Percentiles rank a stretch among this genome's conserved stretches.
Evolutionary conservation across 2,888 invertebrate genomes (phyloP).

Genomic region (Yponomeuta malinellus): DNA sequence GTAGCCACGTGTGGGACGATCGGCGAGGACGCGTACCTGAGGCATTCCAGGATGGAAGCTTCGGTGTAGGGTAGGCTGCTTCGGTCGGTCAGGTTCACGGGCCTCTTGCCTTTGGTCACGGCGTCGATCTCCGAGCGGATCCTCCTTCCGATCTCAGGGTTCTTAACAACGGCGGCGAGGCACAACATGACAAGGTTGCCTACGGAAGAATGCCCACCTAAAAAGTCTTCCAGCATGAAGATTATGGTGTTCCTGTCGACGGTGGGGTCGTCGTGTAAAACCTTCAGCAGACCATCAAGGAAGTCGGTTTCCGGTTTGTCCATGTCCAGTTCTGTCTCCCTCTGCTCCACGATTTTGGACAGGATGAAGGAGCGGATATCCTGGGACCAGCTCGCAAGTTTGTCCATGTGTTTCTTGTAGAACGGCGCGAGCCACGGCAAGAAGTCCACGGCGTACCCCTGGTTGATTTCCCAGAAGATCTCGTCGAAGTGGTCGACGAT

Average conservation of each 20-base stretch:
- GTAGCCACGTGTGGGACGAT: conserved; percentile 94
- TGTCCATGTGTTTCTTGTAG: conserved; percentile 80
- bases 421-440: conserved; percentile 87
- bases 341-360: conserved; percentile 79
- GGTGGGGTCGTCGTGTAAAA: conserved; percentile 78
- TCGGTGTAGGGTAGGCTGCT: conserved; percentile 85
- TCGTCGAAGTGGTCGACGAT: conserved; percentile 86
- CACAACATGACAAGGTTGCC: conserved; percentile 89
- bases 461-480: conserved; percentile 94
- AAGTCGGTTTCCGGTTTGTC: conserved; percentile 83
- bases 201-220: conserved; percentile 92
- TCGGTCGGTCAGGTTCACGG: conserved; percentile 80
- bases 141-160: conserved; percentile 78
- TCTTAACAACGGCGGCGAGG: conserved; percentile 80
- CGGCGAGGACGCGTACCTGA: conserved; percentile 88
- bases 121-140: conserved; percentile 82
- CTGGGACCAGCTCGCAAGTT: conserved; percentile 80
- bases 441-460: conserved; percentile 91
- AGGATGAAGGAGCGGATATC: conserved; percentile 84
- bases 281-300: conserved; percentile 84
- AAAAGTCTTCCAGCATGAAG: conserved; percentile 89
- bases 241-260: conserved; percentile 87
- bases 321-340: conserved; percentile 71
- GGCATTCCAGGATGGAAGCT: conserved; percentile 86
- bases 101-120: conserved; percentile 71